Evolutionary conservation across 2,888 invertebrate species (phyloP).

Genomic region (Corbicula japonica): DNA sequence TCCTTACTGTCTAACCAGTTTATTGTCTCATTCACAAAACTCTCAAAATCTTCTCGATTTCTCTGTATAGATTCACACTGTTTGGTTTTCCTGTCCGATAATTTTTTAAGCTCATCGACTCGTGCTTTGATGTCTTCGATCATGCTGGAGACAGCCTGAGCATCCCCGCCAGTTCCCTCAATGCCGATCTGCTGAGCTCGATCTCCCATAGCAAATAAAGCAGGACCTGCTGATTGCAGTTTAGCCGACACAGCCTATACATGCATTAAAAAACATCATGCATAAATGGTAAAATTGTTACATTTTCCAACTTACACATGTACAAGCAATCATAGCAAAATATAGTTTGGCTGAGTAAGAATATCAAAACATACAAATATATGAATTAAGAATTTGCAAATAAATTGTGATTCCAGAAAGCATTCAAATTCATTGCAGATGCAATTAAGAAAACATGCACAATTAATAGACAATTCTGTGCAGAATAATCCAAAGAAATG

Average conservation of each 20-base stretch:
- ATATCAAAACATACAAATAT: too few species aligned
- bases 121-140: constrained; percentile 93
- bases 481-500: too few species aligned
- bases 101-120: constrained; percentile 90
- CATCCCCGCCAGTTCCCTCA: constrained; percentile 91
- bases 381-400: too few species aligned
- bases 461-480: too few species aligned
- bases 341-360: too few species aligned
- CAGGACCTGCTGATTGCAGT: constrained; percentile 89
- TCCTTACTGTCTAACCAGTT: constrained; percentile 81
- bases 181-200: constrained; percentile 97
- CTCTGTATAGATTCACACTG: constrained; percentile 91
- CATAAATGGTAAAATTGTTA: too few species aligned
- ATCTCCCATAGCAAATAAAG: constrained; percentile 94
- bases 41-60: constrained; percentile 79
- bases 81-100: constrained; percentile 94
- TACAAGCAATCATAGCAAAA: too few species aligned
- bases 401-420: too few species aligned
- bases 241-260: constrained; percentile 72
- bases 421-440: too few species aligned
- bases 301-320: too few species aligned
- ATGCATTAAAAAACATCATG: constrained; percentile 17
- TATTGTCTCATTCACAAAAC: constrained; percentile 74
- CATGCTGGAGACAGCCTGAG: constrained; percentile 93
- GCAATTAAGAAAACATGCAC: too few species aligned